These are phyloP conservation scores for Hecatera dysodea DNA, from an alignment of 2,888 invertebrate species.

Conservation along the genomic window DNA sequence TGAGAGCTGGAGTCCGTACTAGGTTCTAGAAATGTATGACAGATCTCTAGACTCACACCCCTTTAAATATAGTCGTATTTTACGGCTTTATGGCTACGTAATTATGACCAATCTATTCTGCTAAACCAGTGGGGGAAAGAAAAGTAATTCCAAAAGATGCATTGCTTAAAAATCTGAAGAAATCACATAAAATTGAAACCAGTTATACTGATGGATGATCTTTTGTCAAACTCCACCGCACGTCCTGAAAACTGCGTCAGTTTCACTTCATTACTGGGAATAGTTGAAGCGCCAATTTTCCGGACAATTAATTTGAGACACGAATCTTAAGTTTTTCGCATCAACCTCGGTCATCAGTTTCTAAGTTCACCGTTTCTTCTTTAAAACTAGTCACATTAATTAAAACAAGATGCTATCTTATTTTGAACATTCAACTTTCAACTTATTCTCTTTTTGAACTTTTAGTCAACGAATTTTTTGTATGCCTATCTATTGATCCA, in stretches of 20 bases:
- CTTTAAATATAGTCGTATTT: too few relatives aligned
- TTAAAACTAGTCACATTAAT: conserved; percentile 27
- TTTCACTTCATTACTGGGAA: conserved; percentile 45
- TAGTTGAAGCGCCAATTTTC: conserved; percentile 59
- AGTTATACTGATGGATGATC: conserved; percentile 19
- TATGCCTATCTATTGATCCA: background rate
- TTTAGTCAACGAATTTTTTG: background rate
- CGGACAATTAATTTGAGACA: conserved; percentile 50
- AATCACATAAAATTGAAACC: conserved; percentile 3
- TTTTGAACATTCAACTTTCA: too few relatives aligned
- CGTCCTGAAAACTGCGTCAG: conserved; percentile 24
- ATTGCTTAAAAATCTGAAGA: background rate
- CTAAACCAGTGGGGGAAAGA: too few relatives aligned
- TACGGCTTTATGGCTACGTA: too few relatives aligned
- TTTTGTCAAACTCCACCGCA: conserved; percentile 26
- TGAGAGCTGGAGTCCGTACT: too few relatives aligned
- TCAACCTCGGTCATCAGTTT: conserved; percentile 39
- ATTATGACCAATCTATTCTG: too few relatives aligned
- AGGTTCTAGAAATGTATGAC: too few relatives aligned
- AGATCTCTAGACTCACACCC: too few relatives aligned
- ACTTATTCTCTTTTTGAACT: too few relatives aligned
- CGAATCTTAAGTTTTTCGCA: conserved; percentile 49
- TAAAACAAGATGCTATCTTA: conserved; percentile 22
- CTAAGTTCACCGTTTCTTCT: conserved; percentile 34
- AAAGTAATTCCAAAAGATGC: too few relatives aligned